A percentile compares a stretch with the other conserved stretches of the same genome.
phyloP scores from a whole-genome alignment of 2,888 invertebrate genomes.

The Trissonchulus latispiculum region DNA sequence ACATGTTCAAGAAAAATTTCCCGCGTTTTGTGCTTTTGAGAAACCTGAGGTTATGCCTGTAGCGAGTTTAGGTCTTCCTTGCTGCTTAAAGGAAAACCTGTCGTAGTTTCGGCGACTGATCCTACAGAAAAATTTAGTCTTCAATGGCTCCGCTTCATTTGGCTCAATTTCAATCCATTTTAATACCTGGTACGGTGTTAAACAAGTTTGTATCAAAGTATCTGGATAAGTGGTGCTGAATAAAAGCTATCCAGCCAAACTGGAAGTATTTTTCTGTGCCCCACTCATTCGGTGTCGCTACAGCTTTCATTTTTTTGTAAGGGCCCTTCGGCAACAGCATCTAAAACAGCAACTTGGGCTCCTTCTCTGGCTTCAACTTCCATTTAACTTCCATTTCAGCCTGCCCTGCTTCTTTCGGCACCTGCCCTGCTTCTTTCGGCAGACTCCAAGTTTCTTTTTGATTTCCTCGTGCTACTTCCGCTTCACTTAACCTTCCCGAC shows the following conservation, averaged over 20 bases:
- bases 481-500: not conserved
- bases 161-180: not conserved
- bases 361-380: not conserved
- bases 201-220: not conserved
- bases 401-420: no score
- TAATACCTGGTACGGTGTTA: not conserved
- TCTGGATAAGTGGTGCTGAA: not conserved
- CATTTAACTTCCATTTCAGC: no score
- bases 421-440: no score
- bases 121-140: not conserved
- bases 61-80: not conserved
- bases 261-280: not conserved
- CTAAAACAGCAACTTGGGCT: not conserved
- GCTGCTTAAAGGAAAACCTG: not conserved
- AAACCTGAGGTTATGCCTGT: not conserved
- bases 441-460: not conserved
- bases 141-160: not conserved
- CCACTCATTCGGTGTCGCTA: not conserved
- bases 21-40: not conserved
- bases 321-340: not conserved
- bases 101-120: not conserved
- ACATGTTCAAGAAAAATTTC: not conserved
- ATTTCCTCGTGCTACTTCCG: not conserved
- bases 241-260: not conserved
- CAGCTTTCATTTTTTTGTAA: not conserved